Percentiles rank a stretch among this genome's conserved stretches.
phyloP scores from a whole-genome alignment of 30 jellyfish, hydroid and myxozoan species.

The Cassiopea andromeda region DNA sequence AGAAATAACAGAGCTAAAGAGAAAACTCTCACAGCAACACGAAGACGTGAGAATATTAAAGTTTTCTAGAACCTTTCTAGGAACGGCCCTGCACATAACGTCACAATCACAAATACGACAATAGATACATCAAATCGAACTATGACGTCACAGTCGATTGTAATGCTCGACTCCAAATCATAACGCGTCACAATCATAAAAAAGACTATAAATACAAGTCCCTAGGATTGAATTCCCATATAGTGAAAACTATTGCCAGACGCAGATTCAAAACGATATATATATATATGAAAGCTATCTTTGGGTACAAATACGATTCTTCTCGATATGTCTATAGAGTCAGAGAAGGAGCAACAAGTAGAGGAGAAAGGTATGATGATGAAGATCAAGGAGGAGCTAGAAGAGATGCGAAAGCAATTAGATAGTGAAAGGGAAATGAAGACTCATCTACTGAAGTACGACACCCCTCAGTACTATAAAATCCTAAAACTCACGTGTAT shows the following conservation, averaged over 20 bases:
- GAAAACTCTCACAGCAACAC: too few species aligned
- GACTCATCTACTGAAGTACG: not conserved
- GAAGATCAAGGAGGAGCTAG: slow-evolving; percentile 13
- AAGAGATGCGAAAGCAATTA: not conserved
- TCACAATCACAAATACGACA: too few species aligned
- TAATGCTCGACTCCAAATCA: not conserved
- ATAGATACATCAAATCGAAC: not conserved
- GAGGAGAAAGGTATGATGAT: not conserved
- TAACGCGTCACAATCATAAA: not conserved
- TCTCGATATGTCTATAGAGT: not conserved
- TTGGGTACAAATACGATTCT: not conserved
- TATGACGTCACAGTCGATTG: not conserved
- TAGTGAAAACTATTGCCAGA: not conserved
- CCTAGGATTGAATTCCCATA: not conserved
- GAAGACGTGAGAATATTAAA: too few species aligned
- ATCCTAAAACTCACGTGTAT: too few species aligned
- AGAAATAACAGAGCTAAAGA: too few species aligned
- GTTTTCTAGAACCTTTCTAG: too few species aligned
- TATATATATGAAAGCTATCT: not conserved
- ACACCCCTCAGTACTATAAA: too few species aligned
- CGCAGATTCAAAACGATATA: not conserved
- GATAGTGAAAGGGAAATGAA: slow-evolving; percentile 7
- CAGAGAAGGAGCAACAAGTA: not conserved
- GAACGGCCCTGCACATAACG: too few species aligned
- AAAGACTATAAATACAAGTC: not conserved